A percentile compares a stretch with the other conserved stretches of the same genome.
phyloP scores from a whole-genome alignment of 37 sponge, comb jelly and placozoan species.

The Bolinopsis microptera region DNA sequence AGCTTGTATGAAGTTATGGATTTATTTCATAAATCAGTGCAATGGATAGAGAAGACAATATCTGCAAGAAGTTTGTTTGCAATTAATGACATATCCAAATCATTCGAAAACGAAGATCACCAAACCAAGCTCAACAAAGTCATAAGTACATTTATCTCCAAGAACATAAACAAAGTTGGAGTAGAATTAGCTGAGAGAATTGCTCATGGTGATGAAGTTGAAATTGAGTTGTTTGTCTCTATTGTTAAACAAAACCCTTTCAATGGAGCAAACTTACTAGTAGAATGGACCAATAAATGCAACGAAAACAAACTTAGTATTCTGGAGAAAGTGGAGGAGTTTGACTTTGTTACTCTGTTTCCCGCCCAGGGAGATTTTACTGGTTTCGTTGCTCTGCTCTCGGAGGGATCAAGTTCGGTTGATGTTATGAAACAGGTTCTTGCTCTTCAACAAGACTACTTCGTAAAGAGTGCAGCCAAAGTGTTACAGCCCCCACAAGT shows the following conservation, averaged over 20 bases:
- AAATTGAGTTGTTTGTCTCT: background rate
- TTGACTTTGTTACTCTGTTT: slow-evolving; percentile 8
- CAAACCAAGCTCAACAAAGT: background rate
- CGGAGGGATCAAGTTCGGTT: background rate
- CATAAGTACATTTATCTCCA: background rate
- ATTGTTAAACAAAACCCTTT: background rate
- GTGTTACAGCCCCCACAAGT: background rate
- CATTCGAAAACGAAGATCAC: background rate
- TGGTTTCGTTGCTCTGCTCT: background rate
- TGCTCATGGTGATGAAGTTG: background rate
- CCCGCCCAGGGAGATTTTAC: background rate
- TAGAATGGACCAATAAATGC: background rate
- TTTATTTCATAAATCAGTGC: background rate
- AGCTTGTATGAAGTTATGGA: slow-evolving; percentile 54
- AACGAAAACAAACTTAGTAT: background rate
- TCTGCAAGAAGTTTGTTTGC: background rate
- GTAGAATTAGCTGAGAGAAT: background rate
- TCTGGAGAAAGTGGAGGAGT: background rate
- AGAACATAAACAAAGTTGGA: background rate
- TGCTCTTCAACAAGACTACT: slow-evolving; percentile 33
- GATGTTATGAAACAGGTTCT: slow-evolving; percentile 42
- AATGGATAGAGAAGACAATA: slow-evolving; percentile 24
- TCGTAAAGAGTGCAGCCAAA: background rate
- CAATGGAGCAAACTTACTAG: slow-evolving; percentile 7
- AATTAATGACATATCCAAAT: background rate